Percentiles rank a stretch among this genome's conserved stretches.
phyloP scores from a whole-genome alignment of 2,797 vertebrate genomes.

The Myotis vivesi region DNA sequence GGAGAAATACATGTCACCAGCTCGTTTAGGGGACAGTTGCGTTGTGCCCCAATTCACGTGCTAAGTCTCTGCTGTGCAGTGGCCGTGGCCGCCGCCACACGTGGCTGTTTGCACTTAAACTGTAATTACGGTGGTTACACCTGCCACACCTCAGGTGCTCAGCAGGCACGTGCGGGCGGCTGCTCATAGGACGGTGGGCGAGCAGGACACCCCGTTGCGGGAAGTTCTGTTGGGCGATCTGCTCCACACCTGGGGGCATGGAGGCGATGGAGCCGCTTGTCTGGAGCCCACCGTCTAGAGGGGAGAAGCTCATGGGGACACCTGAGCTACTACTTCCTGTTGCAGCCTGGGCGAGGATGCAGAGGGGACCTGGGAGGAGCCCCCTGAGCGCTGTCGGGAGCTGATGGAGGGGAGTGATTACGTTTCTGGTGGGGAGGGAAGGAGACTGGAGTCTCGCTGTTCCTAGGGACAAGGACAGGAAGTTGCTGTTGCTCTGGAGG shows the following conservation, averaged over 20 bases:
- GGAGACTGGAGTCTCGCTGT: not conserved
- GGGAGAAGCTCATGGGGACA: not conserved
- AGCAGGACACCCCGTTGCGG: rapidly evolving
- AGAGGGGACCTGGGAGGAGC: not conserved
- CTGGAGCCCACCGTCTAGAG: not conserved
- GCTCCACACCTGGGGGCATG: not conserved
- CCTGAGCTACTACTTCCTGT: not conserved
- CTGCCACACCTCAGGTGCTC: not conserved
- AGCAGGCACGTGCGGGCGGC: not conserved
- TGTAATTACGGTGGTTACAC: too few species aligned
- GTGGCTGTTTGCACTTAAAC: not conserved
- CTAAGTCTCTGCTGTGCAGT: rapidly evolving
- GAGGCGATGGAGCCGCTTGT: not conserved
- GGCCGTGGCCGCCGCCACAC: rapidly evolving
- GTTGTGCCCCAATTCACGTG: not conserved
- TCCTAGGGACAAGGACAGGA: not conserved
- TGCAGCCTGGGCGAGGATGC: not conserved
- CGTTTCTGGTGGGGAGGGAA: not conserved
- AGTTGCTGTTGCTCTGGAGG: not conserved
- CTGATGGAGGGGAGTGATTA: not conserved
- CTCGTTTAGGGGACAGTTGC: rapidly evolving
- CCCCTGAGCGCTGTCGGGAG: not conserved
- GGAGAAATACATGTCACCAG: rapidly evolving
- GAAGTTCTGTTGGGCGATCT: not conserved
- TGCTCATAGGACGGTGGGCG: rapidly evolving